These are phyloP conservation scores for Dryobotodes eremita DNA, from an alignment of 2,888 invertebrate genomes.

Conservation along the genomic window DNA sequence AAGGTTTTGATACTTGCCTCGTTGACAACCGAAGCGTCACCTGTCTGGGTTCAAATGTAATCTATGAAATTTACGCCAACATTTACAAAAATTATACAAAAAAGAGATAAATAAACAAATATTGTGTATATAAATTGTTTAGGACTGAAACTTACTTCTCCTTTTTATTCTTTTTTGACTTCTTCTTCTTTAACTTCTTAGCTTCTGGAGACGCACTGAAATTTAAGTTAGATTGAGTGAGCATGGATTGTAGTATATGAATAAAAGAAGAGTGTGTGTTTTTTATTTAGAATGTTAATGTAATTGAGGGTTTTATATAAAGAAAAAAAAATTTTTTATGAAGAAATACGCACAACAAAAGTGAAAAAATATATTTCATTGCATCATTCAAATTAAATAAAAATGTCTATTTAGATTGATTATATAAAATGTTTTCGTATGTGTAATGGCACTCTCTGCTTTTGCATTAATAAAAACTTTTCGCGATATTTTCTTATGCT, in stretches of 20 bases:
- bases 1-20: slow-evolving; percentile 83
- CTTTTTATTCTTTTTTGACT: slow-evolving; percentile 94
- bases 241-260: not conserved
- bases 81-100: slow-evolving; percentile 67
- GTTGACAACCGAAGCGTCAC: slow-evolving; percentile 85
- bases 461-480: too few species aligned
- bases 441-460: too few species aligned
- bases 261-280: not conserved
- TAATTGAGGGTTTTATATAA: not conserved
- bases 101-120: slow-evolving; percentile 56
- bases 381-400: too few species aligned
- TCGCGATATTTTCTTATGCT: too few species aligned
- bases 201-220: slow-evolving; percentile 93
- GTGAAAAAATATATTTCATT: too few species aligned
- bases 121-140: slow-evolving; percentile 20
- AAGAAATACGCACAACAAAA: too few species aligned
- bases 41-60: slow-evolving; percentile 85
- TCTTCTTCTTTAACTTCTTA: slow-evolving; percentile 95
- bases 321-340: not conserved
- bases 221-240: slow-evolving; percentile 63
- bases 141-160: slow-evolving; percentile 91
- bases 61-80: slow-evolving; percentile 75
- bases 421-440: too few species aligned
- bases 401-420: too few species aligned
- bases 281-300: not conserved